phyloP scores from a whole-genome alignment of 2,888 invertebrate species.

The Cataglyphis altisquamis region DNA sequence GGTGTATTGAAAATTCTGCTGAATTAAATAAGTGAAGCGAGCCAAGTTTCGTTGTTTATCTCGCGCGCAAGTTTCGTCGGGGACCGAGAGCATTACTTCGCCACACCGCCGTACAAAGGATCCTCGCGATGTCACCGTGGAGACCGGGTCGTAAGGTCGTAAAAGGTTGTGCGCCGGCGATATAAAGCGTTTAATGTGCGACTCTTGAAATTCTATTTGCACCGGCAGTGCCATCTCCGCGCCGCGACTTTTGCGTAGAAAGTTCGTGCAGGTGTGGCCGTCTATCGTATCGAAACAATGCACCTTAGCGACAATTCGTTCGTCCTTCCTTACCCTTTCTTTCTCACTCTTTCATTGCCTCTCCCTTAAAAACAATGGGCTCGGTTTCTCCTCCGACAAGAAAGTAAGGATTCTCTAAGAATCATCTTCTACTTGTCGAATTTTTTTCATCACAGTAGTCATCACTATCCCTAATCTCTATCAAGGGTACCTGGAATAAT shows the following conservation, averaged over 20 bases:
- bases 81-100: constrained; percentile 66
- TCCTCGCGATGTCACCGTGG: constrained; percentile 76
- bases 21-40: constrained; percentile 57
- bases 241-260: constrained; percentile 59
- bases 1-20: constrained; percentile 36
- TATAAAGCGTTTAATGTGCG: constrained; percentile 77
- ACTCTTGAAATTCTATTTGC: constrained; percentile 79
- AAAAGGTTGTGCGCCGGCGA: constrained; percentile 75
- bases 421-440: neutral
- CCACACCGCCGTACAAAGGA: constrained; percentile 70
- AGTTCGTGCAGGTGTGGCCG: constrained; percentile 69
- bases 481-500: neutral
- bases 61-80: constrained; percentile 68
- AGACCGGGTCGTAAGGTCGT: constrained; percentile 75
- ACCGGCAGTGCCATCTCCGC: constrained; percentile 67
- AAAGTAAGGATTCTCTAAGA: neutral
- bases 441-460: neutral
- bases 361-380: constrained; percentile 21
- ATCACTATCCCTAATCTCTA: neutral
- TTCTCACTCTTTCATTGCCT: constrained; percentile 31
- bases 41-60: constrained; percentile 69
- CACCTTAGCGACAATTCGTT: constrained; percentile 50
- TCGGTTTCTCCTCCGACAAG: neutral
- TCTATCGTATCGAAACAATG: constrained; percentile 69
- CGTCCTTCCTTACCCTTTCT: constrained; percentile 44